A percentile compares a stretch with the other conserved stretches of the same genome.
phyloP scores from a whole-genome alignment of 1,140 invertebrate species.

The Hypsibius dujardini region DNA sequence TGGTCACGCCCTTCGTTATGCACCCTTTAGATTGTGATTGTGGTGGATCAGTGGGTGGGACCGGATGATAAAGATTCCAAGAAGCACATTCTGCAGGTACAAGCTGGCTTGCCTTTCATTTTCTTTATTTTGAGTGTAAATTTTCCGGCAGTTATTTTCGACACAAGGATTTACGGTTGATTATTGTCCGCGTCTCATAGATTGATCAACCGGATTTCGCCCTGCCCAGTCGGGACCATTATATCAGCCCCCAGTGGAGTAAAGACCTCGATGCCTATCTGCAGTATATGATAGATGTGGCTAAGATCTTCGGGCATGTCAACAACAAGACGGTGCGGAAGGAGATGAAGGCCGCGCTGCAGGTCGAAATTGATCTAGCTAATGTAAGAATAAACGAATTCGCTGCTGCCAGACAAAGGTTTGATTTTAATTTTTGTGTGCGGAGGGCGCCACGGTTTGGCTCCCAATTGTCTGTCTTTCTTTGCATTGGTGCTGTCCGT shows the following conservation, averaged over 20 bases:
- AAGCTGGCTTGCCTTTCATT: neutral
- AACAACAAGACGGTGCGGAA: conserved; percentile 37
- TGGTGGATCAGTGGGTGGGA: conserved; percentile 60
- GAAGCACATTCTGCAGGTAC: conserved; percentile 63
- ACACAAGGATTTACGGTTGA: no score
- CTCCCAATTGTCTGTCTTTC: no score
- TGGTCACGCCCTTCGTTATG: no score
- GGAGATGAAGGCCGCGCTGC: conserved; percentile 50
- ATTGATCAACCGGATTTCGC: conserved; percentile 61
- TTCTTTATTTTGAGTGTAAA: neutral
- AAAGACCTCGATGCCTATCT: conserved; percentile 50
- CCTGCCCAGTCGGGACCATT: conserved; percentile 54
- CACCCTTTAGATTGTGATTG: conserved; percentile 35
- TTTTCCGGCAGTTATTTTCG: neutral
- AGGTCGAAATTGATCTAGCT: conserved; percentile 55
- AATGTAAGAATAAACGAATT: conserved; percentile 40
- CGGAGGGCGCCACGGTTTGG: no score
- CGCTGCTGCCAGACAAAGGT: no score
- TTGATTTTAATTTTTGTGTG: no score
- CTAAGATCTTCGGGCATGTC: conserved; percentile 51
- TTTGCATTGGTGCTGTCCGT: no score
- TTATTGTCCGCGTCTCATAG: conserved; percentile 33
- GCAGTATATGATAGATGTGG: conserved; percentile 56
- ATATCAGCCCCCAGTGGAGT: conserved; percentile 47
- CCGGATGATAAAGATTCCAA: conserved; percentile 69